phyloP scores from a whole-genome alignment of 2,888 invertebrate species.

The Actias luna region DNA sequence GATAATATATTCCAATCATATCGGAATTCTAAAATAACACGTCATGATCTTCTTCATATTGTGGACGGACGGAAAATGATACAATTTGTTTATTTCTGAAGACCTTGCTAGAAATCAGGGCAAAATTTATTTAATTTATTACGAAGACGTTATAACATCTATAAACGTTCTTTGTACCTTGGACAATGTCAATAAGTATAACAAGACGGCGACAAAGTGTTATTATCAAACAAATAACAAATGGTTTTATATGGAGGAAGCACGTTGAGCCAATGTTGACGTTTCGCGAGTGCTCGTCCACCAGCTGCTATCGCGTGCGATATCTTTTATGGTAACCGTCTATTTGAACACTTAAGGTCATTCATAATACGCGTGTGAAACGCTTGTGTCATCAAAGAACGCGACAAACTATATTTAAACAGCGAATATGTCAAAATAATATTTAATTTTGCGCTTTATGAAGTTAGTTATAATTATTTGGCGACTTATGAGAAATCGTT shows the following conservation, averaged over 20 bases:
- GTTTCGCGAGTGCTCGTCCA: slow-evolving; percentile 16
- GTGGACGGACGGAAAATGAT: not conserved
- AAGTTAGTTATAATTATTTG: too few species aligned
- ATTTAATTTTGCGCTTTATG: not conserved
- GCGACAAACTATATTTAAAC: not conserved
- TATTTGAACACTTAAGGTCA: slow-evolving; percentile 5
- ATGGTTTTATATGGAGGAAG: slow-evolving; percentile 23
- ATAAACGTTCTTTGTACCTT: not conserved
- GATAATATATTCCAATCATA: slow-evolving; percentile 5
- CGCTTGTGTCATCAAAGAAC: slow-evolving; percentile 8
- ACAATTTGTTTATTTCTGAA: too few species aligned
- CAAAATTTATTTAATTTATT: not conserved
- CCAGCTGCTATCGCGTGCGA: not conserved
- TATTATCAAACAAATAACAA: slow-evolving; percentile 9
- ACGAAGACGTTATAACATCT: not conserved
- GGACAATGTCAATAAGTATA: not conserved
- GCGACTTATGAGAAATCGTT: too few species aligned
- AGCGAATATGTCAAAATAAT: not conserved
- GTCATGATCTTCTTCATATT: not conserved
- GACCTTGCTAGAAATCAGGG: not conserved
- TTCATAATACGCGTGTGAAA: not conserved
- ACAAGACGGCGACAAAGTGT: not conserved
- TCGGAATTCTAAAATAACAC: slow-evolving; percentile 1
- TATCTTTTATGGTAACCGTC: not conserved
- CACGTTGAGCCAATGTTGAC: slow-evolving; percentile 42